Evolutionary conservation across 2,888 invertebrate species (phyloP).

Genomic region (Auanema sp.): DNA sequence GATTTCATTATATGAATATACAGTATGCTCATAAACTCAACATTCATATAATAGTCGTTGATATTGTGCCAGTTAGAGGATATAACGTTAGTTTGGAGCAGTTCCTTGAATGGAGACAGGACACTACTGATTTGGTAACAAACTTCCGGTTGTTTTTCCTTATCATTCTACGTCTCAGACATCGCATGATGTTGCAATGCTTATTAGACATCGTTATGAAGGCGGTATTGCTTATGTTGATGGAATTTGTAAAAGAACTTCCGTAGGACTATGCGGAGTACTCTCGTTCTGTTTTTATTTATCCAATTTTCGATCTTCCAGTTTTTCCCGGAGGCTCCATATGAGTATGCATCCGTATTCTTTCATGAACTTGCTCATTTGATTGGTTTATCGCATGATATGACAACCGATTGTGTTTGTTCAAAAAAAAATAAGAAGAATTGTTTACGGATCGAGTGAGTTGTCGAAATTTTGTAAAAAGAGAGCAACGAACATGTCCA

Average conservation of each 20-base stretch:
- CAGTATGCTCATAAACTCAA: slow-evolving; percentile 43
- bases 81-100: slow-evolving; percentile 40
- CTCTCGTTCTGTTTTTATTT: not conserved
- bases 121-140: slow-evolving; percentile 25
- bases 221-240: slow-evolving; percentile 45
- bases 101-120: slow-evolving; percentile 39
- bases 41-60: slow-evolving; percentile 34
- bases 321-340: slow-evolving; percentile 33
- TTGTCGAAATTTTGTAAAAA: slow-evolving; percentile 1
- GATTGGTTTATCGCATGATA: slow-evolving; percentile 39
- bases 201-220: slow-evolving; percentile 42
- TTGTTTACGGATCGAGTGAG: slow-evolving; percentile 41
- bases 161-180: slow-evolving; percentile 9
- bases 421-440: slow-evolving; percentile 26
- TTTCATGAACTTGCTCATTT: slow-evolving; percentile 48
- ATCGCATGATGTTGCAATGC: slow-evolving; percentile 40
- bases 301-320: slow-evolving; percentile 12
- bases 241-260: slow-evolving; percentile 38
- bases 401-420: slow-evolving; percentile 34
- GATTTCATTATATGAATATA: slow-evolving; percentile 7
- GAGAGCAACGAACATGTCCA: not conserved
- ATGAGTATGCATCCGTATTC: slow-evolving; percentile 42
- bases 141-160: not conserved
- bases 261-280: slow-evolving; percentile 44
- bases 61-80: slow-evolving; percentile 38